Base-by-base conservation (phyloP, 2,888 invertebrate species). In the Cheilosia scutellata region DNA sequence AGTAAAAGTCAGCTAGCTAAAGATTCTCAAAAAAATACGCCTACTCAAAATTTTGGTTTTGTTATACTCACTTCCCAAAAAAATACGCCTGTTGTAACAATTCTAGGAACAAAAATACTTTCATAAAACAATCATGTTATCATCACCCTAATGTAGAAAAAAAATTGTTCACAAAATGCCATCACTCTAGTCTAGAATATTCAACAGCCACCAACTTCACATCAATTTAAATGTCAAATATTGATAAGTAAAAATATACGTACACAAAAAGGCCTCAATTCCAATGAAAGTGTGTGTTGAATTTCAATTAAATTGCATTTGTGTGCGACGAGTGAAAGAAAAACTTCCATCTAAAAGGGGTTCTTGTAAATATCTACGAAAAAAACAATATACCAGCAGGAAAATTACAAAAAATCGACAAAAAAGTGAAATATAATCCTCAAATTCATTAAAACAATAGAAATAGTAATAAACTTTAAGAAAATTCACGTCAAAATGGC, bases 401-500 rank as follows among this genome's bases (percentile, higher is more conserved):
- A 47, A 62, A 72, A 62, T 44, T 31, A 53, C 49, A 44, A 60
- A 40, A 62, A 74, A 62, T 7, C 47, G 2, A 9, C 6, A 2
- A 13, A 68, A 62, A 77, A 11, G 40, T 7, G 0, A 58, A 75
- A 75, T 65, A 75, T 74, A 83, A 11, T 33, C 1, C 27, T 16
- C 0, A 33, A 16, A 51, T 11, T 53, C 5, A 25, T n/a, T 4
- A 5, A 6, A 44, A 3, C n/a, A 63, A 47, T 57, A 5, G 33
- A 80, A 55, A 47, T 6, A 66, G 5, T 13, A 0, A 51, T 16
- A 11, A n/a, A 76, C 60, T 68, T 68, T 37, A 20, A 57, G 33
- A 44, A 58, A 83, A 63, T 78, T 77, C 49, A 42, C 31, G 58
- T 44, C 9, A 90, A 88, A 88, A 91, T 91, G 92, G 91, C 91